These are phyloP conservation scores for Argyra leucocephala DNA, from an alignment of 2,888 invertebrate genomes.

Conservation along the genomic window DNA sequence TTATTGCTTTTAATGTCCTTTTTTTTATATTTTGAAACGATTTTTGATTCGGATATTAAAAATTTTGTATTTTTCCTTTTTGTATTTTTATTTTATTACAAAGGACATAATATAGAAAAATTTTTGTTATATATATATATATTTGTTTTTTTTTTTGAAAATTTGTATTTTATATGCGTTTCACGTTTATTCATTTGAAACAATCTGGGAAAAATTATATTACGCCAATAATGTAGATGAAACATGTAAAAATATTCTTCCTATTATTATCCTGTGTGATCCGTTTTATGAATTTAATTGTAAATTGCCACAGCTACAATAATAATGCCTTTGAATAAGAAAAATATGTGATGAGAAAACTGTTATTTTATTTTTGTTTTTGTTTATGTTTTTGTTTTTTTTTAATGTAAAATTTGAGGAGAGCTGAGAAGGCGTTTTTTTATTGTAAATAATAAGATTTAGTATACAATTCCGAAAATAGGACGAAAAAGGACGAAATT, in stretches of 20 bases:
- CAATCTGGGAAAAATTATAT: not conserved
- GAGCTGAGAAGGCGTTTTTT: too few relatives aligned
- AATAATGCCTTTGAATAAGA: too few relatives aligned
- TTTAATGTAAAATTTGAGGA: too few relatives aligned
- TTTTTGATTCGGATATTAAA: slow-evolving; percentile 4
- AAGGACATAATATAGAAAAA: too few relatives aligned
- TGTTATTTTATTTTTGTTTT: too few relatives aligned
- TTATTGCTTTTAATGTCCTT: slow-evolving; percentile 1
- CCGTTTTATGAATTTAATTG: not conserved
- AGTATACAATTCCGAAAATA: too few relatives aligned
- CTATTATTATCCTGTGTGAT: not conserved
- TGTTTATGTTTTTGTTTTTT: too few relatives aligned
- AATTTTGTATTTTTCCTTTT: not conserved
- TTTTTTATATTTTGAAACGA: not conserved
- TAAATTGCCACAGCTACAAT: not conserved
- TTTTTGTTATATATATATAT: too few relatives aligned
- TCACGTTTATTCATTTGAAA: not conserved
- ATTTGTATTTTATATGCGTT: not conserved
- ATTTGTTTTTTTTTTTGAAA: not conserved
- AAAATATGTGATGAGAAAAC: too few relatives aligned
- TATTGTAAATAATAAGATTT: too few relatives aligned
- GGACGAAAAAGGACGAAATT: too few relatives aligned
- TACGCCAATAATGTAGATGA: not conserved
- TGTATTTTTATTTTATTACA: not conserved
- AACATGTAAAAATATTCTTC: not conserved